These are phyloP conservation scores for Mola mola DNA, from an alignment of 2,113 vertebrate species.

Conservation along the genomic window DNA sequence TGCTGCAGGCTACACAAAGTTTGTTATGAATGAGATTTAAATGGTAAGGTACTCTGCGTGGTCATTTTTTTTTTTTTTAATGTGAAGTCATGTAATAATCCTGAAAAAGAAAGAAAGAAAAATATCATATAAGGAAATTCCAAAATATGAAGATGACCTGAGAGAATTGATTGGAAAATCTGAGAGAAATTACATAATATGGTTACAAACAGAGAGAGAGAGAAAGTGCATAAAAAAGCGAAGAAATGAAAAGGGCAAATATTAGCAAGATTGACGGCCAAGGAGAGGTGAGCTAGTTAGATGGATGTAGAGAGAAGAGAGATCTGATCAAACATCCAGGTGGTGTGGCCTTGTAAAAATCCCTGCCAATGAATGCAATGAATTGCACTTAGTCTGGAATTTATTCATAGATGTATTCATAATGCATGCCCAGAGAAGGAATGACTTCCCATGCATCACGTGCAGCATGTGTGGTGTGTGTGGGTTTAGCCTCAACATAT, in stretches of 20 bases:
- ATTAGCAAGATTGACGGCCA: constrained; percentile 38
- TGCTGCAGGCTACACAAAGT: background rate
- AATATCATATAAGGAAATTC: no score
- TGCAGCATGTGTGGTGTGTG: constrained; percentile 21
- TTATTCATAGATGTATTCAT: constrained; percentile 79
- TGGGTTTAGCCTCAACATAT: background rate
- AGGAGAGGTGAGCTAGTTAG: constrained; percentile 2
- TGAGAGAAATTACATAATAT: no score
- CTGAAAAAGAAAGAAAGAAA: no score
- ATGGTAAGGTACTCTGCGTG: background rate
- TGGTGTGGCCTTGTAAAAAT: constrained; percentile 46
- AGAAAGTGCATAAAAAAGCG: background rate
- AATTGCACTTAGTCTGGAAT: constrained; percentile 61
- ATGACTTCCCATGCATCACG: constrained; percentile 55
- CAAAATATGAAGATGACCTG: no score
- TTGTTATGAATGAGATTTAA: constrained; percentile 12
- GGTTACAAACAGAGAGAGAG: background rate
- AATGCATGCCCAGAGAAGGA: constrained; percentile 71
- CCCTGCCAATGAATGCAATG: constrained; percentile 65
- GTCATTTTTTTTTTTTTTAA: constrained; percentile 9
- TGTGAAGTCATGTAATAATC: background rate
- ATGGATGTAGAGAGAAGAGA: constrained; percentile 17
- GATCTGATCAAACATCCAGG: constrained; percentile 61
- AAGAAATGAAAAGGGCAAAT: constrained; percentile 25
- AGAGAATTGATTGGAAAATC: no score